Evolutionary conservation across 2,888 invertebrate genomes (phyloP).

Genomic region (Papilio demoleus): DNA sequence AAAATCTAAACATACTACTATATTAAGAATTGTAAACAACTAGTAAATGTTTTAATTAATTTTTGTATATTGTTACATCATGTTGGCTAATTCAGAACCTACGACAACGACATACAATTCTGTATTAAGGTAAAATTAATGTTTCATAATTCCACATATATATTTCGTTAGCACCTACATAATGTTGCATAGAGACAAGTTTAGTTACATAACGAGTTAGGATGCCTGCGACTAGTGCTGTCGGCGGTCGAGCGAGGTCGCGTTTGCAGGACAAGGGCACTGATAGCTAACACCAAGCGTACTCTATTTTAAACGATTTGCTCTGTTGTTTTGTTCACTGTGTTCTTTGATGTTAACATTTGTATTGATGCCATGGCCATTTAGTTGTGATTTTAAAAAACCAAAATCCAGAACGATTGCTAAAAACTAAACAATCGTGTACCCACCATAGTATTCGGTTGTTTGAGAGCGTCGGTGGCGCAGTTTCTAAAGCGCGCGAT

Average conservation of each 20-base stretch:
- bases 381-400: background rate
- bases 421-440: background rate
- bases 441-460: background rate
- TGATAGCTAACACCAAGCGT: conserved; percentile 49
- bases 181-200: conserved; percentile 9
- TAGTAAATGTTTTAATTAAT: background rate
- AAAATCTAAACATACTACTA: background rate
- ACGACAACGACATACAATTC: too few species aligned
- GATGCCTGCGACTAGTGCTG: conserved; percentile 40
- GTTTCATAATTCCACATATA: background rate
- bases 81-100: background rate
- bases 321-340: background rate
- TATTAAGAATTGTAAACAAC: background rate
- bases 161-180: conserved; percentile 8
- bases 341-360: conserved; percentile 6
- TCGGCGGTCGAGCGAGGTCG: conserved; percentile 55
- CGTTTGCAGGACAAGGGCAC: conserved; percentile 61
- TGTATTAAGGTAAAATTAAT: background rate
- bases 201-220: conserved; percentile 21
- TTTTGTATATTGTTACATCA: background rate
- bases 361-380: conserved; percentile 12
- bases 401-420: background rate
- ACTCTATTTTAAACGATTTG: conserved; percentile 26
- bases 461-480: too few species aligned
- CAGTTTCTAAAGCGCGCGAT: too few species aligned